These are phyloP conservation scores for Automeris io DNA, from an alignment of 2,888 invertebrate genomes.

Conservation along the genomic window DNA sequence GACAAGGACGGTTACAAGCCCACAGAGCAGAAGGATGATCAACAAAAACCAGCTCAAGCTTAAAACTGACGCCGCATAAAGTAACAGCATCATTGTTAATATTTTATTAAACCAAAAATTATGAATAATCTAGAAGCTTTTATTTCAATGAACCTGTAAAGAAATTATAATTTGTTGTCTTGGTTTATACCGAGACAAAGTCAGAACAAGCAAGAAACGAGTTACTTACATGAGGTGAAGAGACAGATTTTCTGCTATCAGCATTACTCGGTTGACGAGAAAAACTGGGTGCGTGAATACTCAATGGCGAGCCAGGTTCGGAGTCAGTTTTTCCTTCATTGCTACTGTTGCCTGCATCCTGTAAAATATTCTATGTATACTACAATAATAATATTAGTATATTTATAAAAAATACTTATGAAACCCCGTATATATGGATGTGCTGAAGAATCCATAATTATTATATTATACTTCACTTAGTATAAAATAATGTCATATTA, in stretches of 20 bases:
- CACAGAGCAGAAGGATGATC: conserved; percentile 40
- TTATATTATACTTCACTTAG: too few species aligned
- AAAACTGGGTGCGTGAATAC: conserved; percentile 52
- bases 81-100: not conserved
- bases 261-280: conserved; percentile 60
- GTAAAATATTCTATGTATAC: conserved; percentile 8
- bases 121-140: not conserved
- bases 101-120: not conserved
- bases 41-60: conserved; percentile 22
- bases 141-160: not conserved
- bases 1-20: conserved; percentile 80
- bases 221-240: conserved; percentile 54
- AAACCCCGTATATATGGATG: too few species aligned
- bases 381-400: too few species aligned
- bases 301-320: conserved; percentile 64
- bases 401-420: too few species aligned
- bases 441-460: too few species aligned
- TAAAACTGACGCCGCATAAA: not conserved
- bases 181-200: not conserved
- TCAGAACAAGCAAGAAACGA: not conserved
- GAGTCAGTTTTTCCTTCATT: conserved; percentile 63
- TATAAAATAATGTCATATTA: too few species aligned
- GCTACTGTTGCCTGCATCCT: conserved; percentile 64
- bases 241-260: conserved; percentile 56
- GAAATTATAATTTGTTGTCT: not conserved